Evolutionary conservation across 2,797 vertebrate species (phyloP).

Genomic region (Paramormyrops hopkinsi): DNA sequence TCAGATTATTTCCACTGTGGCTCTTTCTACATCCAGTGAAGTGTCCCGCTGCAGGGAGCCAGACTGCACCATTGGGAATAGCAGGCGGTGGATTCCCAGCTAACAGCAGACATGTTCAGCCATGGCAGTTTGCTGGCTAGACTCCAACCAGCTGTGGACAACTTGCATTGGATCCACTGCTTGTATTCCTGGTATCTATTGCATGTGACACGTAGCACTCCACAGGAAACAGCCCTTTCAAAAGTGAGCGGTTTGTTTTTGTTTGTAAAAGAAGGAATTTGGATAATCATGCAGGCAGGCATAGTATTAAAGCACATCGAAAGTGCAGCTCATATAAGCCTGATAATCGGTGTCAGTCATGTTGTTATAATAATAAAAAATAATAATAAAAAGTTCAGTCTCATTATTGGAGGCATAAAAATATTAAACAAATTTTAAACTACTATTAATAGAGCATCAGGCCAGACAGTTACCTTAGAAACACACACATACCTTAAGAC

Average conservation of each 20-base stretch:
- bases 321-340: background rate
- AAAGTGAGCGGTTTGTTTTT: background rate
- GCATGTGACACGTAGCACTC: background rate
- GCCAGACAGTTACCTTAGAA: background rate
- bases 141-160: background rate
- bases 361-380: background rate
- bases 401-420: background rate
- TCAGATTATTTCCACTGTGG: background rate
- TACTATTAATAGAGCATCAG: background rate
- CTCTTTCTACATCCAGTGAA: background rate
- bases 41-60: background rate
- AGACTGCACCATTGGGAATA: background rate
- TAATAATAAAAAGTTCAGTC: background rate
- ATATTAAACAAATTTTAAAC: background rate
- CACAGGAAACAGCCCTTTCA: background rate
- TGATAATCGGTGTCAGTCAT: background rate
- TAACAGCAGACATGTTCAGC: background rate
- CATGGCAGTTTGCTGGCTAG: background rate
- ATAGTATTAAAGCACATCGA: background rate
- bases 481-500: background rate
- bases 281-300: background rate
- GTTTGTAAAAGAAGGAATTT: background rate
- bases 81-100: background rate
- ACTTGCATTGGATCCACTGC: background rate
- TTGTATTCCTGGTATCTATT: background rate